Base-by-base conservation (phyloP, 64 coral and sea anemone species). In the Stichodactyla mertensii region DNA sequence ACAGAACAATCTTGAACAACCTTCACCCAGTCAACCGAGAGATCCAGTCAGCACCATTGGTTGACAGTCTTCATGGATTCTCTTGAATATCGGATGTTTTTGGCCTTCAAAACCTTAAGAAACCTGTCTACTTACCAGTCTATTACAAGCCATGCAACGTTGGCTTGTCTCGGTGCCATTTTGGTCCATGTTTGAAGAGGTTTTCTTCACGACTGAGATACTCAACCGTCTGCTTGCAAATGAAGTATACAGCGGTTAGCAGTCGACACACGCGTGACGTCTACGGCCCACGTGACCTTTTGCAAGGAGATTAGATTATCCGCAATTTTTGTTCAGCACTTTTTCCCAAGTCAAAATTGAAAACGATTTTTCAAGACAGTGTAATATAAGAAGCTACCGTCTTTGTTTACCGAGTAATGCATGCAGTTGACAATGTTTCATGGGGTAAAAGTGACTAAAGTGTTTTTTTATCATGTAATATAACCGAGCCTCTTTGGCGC, bases 121-220 rank as follows among this genome's bases (percentile, higher is more conserved):
- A 74, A 74, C 69, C 69, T 11, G 7, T 13, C 69, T 74, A 81
- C 78, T 81, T 81, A 81, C 78, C 78, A 55, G 1, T 81, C 78
- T 81, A 13, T 81, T 81, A 81, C 78, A 81, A 55, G 78, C 78
- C 36, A 81, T 55, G n/a, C 78, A 81, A 16, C 26, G 78, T 55
- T 81, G 78, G 6, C 14, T 54, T 55, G 36, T 81, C 54, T 81
- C 78, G 51, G 53, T 53, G 36, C 51, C 5, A 81, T 81, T 81
- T 54, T 55, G 51, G 2, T 52, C 78, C 78, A 81, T 81, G 53
- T 81, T 81, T 81, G 4, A 19, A 18, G 19, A 81, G 78, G 16
- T 54, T 55, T 81, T 4, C 36, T 81, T 54, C 53, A 74, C 10
- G 69, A 45, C 36, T 45, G 36, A 74, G 24, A 31, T 11, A 74